Percentiles rank a stretch among this genome's conserved stretches.
Conservation (phyloP, 2,797 vertebrate species). For the Sardinella longiceps region DNA sequence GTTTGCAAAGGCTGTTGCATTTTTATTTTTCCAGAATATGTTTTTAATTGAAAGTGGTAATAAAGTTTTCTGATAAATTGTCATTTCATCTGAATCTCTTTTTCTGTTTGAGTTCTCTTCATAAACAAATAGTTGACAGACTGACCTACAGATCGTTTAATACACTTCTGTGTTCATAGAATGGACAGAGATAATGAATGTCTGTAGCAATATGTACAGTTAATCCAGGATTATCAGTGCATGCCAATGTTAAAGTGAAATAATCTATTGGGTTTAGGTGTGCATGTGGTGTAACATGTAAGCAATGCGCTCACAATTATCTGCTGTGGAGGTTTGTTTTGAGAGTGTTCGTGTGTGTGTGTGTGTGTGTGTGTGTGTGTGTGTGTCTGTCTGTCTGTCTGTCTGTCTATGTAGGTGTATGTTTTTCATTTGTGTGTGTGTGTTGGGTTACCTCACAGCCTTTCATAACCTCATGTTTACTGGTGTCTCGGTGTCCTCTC, state of each 20-base stretch:
- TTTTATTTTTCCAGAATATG: conserved; percentile 48
- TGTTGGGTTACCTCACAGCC: neutral
- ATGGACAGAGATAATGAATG: neutral
- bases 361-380: conserved; percentile 4
- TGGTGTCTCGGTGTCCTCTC: conserved; percentile 54
- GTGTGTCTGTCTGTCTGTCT: conserved; percentile 29
- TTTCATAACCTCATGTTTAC: conserved; percentile 32
- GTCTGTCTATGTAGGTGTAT: neutral
- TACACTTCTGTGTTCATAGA: neutral
- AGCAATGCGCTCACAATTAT: conserved; percentile 16
- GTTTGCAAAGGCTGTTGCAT: conserved; percentile 30
- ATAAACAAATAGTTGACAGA: neutral
- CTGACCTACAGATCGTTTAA: neutral
- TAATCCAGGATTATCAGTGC: conserved; percentile 2
- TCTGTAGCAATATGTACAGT: neutral
- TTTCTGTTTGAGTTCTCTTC: neutral
- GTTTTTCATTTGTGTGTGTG: conserved; percentile 9
- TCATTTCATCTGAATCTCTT: conserved; percentile 42
- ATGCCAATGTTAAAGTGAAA: neutral
- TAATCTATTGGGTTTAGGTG: neutral
- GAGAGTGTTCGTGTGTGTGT: conserved; percentile 8
- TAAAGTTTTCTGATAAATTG: conserved; percentile 68
- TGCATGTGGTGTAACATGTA: conserved; percentile 15
- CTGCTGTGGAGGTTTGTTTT: conserved; percentile 4
- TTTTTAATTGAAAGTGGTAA: conserved; percentile 52